phyloP scores from a whole-genome alignment of 2,797 vertebrate genomes.

The Gymnodraco acuticeps region DNA sequence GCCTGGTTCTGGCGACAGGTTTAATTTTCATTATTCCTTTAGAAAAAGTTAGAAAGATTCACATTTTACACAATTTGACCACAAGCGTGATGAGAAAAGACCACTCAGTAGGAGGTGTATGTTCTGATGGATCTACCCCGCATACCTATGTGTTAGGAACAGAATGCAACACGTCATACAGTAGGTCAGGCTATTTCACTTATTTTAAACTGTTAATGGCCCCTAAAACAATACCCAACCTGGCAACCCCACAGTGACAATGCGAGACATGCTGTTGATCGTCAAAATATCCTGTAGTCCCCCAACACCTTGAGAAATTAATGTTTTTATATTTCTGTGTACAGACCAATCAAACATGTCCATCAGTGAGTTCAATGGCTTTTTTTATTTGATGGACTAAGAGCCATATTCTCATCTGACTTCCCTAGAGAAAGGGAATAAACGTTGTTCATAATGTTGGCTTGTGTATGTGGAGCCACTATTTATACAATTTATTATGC shows the following conservation, averaged over 20 bases:
- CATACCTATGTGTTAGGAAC: background rate
- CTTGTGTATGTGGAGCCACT: background rate
- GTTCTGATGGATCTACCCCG: background rate
- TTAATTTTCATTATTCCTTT: background rate
- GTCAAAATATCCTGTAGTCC: background rate
- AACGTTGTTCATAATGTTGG: background rate
- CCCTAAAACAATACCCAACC: background rate
- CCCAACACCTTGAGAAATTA: too few species aligned
- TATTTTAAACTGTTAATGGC: background rate
- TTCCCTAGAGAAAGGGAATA: background rate
- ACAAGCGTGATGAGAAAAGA: background rate
- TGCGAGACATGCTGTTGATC: background rate
- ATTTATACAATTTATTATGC: background rate
- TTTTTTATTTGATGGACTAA: background rate
- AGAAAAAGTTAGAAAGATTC: background rate
- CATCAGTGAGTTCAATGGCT: too few species aligned
- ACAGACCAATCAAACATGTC: too few species aligned
- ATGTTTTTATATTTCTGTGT: too few species aligned
- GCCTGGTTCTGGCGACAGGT: background rate
- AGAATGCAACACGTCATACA: background rate
- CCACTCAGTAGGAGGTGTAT: background rate
- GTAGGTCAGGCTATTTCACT: too few species aligned
- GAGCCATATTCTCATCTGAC: background rate
- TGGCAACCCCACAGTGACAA: background rate
- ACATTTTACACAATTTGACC: background rate